A percentile compares a stretch with the other conserved stretches of the same genome.
phyloP scores from a whole-genome alignment of 2,888 invertebrate species.

The Camponotus fellah region DNA sequence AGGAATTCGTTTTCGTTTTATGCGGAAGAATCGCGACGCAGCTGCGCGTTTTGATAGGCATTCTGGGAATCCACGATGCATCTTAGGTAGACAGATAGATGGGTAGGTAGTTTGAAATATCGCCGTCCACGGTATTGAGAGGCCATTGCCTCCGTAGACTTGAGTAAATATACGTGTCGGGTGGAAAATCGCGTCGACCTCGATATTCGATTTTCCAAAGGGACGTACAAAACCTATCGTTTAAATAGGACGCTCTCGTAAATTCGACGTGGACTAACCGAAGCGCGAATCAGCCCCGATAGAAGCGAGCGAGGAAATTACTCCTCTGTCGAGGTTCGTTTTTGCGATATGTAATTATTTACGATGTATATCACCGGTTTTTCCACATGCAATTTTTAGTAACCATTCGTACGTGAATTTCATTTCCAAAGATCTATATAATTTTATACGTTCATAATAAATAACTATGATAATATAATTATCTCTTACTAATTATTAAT shows the following conservation, averaged over 20 bases:
- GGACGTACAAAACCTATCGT: neutral
- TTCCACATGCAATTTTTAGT: neutral
- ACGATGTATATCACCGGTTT: neutral
- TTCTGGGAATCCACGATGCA: slow-evolving; percentile 48
- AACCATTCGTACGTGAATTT: too few relatives aligned
- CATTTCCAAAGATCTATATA: neutral
- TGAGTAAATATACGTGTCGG: slow-evolving; percentile 32
- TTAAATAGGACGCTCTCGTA: neutral
- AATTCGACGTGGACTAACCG: neutral
- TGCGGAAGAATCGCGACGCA: slow-evolving; percentile 12
- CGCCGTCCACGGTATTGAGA: neutral
- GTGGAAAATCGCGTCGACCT: neutral
- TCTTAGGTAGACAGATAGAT: slow-evolving; percentile 29
- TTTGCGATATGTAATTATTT: neutral
- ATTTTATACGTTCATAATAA: neutral
- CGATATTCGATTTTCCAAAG: neutral
- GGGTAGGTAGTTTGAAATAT: slow-evolving; percentile 18
- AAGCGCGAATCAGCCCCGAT: neutral
- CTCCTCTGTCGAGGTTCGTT: neutral
- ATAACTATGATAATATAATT: too few relatives aligned
- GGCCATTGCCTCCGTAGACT: slow-evolving; percentile 50
- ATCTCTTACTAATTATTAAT: too few relatives aligned
- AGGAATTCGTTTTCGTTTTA: neutral
- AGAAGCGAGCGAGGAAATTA: neutral
- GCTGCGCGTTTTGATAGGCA: slow-evolving; percentile 60